Evolutionary conservation across 2,888 invertebrate species (phyloP).

Genomic region (Pterostichus madidus): DNA sequence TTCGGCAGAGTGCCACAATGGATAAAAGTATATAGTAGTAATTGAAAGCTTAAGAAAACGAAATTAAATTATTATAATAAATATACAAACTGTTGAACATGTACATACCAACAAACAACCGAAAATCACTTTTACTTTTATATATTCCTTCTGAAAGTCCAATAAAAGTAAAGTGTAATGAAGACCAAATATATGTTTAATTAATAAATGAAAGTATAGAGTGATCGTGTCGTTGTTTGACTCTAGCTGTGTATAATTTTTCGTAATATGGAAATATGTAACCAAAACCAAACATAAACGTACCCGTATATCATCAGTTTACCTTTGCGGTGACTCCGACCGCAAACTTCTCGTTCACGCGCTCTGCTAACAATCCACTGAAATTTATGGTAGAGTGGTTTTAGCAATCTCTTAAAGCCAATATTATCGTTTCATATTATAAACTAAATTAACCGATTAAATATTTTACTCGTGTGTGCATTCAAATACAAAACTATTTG

Average conservation of each 20-base stretch:
- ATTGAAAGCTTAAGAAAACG: too few species aligned
- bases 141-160: too few species aligned
- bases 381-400: slow-evolving; percentile 34
- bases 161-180: background rate
- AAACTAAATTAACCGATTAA: slow-evolving; percentile 23
- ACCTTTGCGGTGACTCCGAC: slow-evolving; percentile 14
- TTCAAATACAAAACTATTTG: background rate
- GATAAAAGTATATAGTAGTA: too few species aligned
- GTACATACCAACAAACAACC: too few species aligned
- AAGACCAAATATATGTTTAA: slow-evolving; percentile 1
- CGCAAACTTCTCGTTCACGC: background rate
- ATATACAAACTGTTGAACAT: too few species aligned
- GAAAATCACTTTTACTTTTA: too few species aligned
- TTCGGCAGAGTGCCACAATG: too few species aligned
- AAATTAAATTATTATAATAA: too few species aligned
- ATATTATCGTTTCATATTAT: slow-evolving; percentile 36
- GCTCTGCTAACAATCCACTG: slow-evolving; percentile 1
- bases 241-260: slow-evolving; percentile 1
- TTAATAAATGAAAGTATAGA: background rate
- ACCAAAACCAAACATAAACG: slow-evolving; percentile 35
- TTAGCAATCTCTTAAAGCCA: slow-evolving; percentile 43
- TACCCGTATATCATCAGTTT: slow-evolving; percentile 47
- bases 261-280: slow-evolving; percentile 33
- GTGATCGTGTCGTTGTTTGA: background rate
- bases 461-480: background rate